Evolutionary conservation across 35 echinoderm and acorn worm genomes (phyloP), one percentile per base, ranked within the genome.

Genomic region (Eucidaris tribuloides): DNA sequence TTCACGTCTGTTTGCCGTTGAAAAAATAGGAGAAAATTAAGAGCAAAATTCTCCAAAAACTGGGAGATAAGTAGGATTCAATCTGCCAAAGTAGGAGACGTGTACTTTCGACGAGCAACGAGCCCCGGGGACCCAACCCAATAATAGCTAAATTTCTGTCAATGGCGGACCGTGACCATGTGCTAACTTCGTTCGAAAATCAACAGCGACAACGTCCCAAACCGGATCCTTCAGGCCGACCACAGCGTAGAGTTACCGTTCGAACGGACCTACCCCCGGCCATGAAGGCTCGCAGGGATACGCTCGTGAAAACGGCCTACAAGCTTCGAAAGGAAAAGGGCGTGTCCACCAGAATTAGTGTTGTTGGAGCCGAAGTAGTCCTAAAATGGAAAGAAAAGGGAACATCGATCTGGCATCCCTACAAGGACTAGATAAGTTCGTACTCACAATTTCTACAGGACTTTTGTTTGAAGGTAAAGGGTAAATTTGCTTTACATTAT

Each of bases 281-380:
- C 2, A 68, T 68, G 63, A 68, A 68, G 18, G 31, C 63, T 34
- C 63, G 63, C 34, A 24, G 63, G 15, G 3, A 15, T 17, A 37
- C 3, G 25, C 63, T 33, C 24, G 63, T 31, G 63, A 68, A 68
- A 3, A 34, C 28, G 36, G 63, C 48, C 48, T 32, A 70, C 63
- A 68, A 68, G 63, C 22, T 68, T 18, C 63, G 34, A 17, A 37
- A 68, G 63, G 63, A 68, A 31, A 68, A 68, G 18, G 63, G 63
- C 25, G 3, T 68, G 4, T 2, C 63, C 15, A 68, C 63, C 19
- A 68, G 34, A 37, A 68, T 4, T 31, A 32, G 28, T 34, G 63
- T 68, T 15, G 36, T 18, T 24, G 63, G 63, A 37, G 36, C 34
- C 5, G 18, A 68, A 2, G 63, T 68, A 24, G 25, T 32, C 18